phyloP scores from a whole-genome alignment of 2,113 vertebrate genomes.

The Jaculus jaculus region DNA sequence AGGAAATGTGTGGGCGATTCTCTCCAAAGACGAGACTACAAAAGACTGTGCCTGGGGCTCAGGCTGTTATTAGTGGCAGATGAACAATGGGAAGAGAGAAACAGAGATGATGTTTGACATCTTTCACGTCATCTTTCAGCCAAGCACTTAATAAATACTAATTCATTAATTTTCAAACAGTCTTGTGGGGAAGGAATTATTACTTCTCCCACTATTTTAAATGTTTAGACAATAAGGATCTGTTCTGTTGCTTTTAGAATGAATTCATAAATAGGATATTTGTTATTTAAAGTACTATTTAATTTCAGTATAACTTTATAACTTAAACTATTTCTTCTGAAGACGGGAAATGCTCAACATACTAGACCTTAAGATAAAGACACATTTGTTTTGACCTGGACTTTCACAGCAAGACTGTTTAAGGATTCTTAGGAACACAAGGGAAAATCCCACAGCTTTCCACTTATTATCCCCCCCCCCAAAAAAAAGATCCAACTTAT shows the following conservation, averaged over 20 bases:
- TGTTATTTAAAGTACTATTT: background rate
- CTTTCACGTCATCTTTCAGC: constrained; percentile 56
- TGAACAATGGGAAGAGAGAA: constrained; percentile 54
- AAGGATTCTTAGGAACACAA: background rate
- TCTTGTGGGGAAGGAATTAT: background rate
- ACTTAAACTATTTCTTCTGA: constrained; percentile 31
- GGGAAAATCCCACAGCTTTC: constrained; percentile 25
- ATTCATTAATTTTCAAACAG: constrained; percentile 55
- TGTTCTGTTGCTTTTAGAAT: background rate
- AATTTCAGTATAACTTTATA: background rate
- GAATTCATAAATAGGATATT: constrained; percentile 37
- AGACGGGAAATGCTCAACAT: constrained; percentile 24
- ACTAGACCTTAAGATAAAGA: constrained; percentile 35
- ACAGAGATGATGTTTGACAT: constrained; percentile 45
- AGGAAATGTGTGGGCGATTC: constrained; percentile 54
- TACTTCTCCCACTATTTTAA: constrained; percentile 26
- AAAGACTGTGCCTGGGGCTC: constrained; percentile 60
- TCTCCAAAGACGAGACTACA: constrained; percentile 69
- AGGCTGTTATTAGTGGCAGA: constrained; percentile 55
- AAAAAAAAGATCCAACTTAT: background rate
- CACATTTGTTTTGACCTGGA: constrained; percentile 57
- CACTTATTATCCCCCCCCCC: constrained; percentile 12
- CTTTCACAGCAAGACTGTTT: constrained; percentile 27
- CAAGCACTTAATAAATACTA: constrained; percentile 54
- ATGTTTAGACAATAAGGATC: background rate